phyloP scores from a whole-genome alignment of 2,797 vertebrate genomes.

The Enteromius mattozi region DNA sequence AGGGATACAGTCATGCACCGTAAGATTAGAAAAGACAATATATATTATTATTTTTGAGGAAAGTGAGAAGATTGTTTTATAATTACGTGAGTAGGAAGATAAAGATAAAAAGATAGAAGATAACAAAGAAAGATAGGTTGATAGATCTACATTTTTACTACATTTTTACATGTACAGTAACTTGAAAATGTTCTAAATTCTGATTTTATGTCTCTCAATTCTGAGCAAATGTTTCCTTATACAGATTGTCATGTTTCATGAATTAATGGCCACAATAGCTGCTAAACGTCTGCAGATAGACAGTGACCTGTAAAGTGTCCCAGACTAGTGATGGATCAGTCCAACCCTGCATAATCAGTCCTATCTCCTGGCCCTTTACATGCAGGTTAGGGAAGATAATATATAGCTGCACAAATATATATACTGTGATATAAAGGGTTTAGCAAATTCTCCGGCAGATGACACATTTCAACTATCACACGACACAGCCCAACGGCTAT shows the following conservation, averaged over 20 bases:
- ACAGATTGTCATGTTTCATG: too few relatives aligned
- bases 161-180: too few relatives aligned
- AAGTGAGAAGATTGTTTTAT: background rate
- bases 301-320: conserved; percentile 46
- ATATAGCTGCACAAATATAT: background rate
- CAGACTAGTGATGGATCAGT: conserved; percentile 67
- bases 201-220: too few relatives aligned
- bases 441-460: background rate
- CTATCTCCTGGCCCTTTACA: conserved; percentile 45
- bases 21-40: background rate
- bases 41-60: background rate
- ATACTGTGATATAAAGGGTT: background rate
- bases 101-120: too few relatives aligned
- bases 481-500: background rate
- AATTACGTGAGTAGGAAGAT: background rate
- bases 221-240: too few relatives aligned
- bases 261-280: conserved; percentile 7
- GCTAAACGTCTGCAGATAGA: conserved; percentile 17
- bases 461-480: conserved; percentile 16
- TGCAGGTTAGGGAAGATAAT: conserved; percentile 65
- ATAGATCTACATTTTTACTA: too few relatives aligned
- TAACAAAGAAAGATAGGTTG: too few relatives aligned
- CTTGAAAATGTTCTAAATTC: too few relatives aligned
- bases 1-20: background rate
- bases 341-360: conserved; percentile 55